phyloP scores from a whole-genome alignment of 2,888 invertebrate species.

The Calameuta idolon region DNA sequence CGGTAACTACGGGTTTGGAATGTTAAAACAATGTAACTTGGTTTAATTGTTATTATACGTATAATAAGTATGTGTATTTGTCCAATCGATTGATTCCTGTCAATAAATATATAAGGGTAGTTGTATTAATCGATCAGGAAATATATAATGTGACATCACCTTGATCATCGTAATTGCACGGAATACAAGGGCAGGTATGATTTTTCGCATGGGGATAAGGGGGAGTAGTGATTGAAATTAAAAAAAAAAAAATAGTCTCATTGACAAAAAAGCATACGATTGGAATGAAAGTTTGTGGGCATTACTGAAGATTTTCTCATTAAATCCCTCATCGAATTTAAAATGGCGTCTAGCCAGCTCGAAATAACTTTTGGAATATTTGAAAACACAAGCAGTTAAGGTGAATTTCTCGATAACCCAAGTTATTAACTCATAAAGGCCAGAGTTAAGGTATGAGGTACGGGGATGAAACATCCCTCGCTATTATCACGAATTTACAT shows the following conservation, averaged over 20 bases:
- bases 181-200: too few species aligned
- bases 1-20: not conserved
- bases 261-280: not conserved
- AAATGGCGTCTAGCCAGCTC: not conserved
- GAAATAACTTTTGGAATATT: constrained; percentile 12
- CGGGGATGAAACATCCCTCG: constrained; percentile 43
- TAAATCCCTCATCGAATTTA: not conserved
- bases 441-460: constrained; percentile 55
- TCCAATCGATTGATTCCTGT: too few species aligned
- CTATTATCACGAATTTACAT: constrained; percentile 66
- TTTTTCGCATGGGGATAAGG: not conserved
- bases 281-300: not conserved
- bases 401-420: constrained; percentile 64
- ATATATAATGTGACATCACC: too few species aligned
- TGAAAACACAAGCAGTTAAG: constrained; percentile 39
- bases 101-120: too few species aligned
- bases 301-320: not conserved
- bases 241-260: not conserved
- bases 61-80: too few species aligned
- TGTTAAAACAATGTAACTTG: not conserved
- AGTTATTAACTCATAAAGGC: constrained; percentile 67
- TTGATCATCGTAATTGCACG: too few species aligned
- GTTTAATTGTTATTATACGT: not conserved
- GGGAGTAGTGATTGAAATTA: not conserved
- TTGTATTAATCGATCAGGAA: too few species aligned